Percentiles rank a stretch among this genome's conserved stretches.
Conservation (phyloP, 2,888 invertebrate species). For the Coelinius sp. region DNA sequence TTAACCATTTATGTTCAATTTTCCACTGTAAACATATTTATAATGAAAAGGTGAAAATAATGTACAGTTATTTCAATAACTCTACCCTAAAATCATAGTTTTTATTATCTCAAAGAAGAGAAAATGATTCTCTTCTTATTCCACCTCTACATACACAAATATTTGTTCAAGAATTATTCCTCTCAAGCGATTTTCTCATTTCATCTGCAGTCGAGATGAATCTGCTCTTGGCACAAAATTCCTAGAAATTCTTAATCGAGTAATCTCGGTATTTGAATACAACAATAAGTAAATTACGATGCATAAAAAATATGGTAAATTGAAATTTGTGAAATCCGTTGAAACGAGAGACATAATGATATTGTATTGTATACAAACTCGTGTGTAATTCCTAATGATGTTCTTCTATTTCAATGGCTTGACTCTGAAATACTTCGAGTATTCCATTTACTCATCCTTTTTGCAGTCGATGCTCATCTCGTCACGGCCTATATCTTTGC, state of each 20-base stretch:
- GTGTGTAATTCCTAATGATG: conserved; percentile 8
- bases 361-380: too few species aligned
- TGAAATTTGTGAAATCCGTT: background rate
- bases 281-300: background rate
- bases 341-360: background rate
- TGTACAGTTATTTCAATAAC: background rate
- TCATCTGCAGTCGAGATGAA: background rate
- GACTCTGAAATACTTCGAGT: background rate
- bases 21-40: background rate
- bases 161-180: background rate
- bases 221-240: background rate
- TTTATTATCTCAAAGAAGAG: too few species aligned
- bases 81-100: too few species aligned
- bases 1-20: background rate
- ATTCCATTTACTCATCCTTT: conserved; percentile 9
- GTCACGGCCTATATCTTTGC: background rate
- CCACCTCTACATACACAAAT: background rate
- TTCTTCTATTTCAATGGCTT: background rate
- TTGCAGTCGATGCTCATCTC: background rate
- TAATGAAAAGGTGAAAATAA: too few species aligned
- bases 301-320: background rate
- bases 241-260: background rate
- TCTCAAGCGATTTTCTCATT: background rate
- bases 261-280: background rate
- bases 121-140: too few species aligned